Base-by-base conservation (phyloP, 1,140 invertebrate species). In the Helicoverpa armigera region DNA sequence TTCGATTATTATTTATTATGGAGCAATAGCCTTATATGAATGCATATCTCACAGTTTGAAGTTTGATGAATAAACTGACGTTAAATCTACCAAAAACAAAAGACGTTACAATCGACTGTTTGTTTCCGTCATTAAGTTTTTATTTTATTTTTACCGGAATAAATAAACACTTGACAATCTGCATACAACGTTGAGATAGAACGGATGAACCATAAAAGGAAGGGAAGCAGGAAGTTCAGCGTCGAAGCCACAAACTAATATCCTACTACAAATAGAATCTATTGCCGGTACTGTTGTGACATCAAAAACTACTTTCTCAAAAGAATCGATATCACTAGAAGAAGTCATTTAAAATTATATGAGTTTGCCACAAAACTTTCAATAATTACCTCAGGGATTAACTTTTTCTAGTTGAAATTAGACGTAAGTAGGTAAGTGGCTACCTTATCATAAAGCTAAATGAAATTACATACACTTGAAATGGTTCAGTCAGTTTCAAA, bases 171-270 rank as follows among this genome's bases (percentile, higher is more conserved):
- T 63, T 11, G 12, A 63, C 16, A 11, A 35, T 13, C 5, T 65
- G 31, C 3, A 65, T 2, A 29, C 13, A 48, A 65, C 43, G 29
- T 31, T 65, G 2, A 43, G 29, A 65, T 31, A 48, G 1, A 65
- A 48, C 14, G 63, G 29, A 65, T 31, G 23, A 61, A 61, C 23
- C 23, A 31, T 14, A 16, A 65, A 3, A 43, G 31, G n/a, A 54
- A 13, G 53, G 12, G 11, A 54, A 54, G 12, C 11, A 54, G 53
- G n/a, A 54, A 54, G 13, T 54, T 54, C 53, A 16, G 12, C n/a
- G 53, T 16, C 14, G 63, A 65, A 10, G 35, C 63, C 13, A 65
- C 35, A 65, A 43, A 65, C 63, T 65, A 65, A 65, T 65, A 65
- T 65, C 31, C 63, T n/a, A 65, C 63, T 13, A 31, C 60, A 43